Evolutionary conservation across 2,797 vertebrate species (phyloP).

Genomic region (Scomberomorus guttatus): DNA sequence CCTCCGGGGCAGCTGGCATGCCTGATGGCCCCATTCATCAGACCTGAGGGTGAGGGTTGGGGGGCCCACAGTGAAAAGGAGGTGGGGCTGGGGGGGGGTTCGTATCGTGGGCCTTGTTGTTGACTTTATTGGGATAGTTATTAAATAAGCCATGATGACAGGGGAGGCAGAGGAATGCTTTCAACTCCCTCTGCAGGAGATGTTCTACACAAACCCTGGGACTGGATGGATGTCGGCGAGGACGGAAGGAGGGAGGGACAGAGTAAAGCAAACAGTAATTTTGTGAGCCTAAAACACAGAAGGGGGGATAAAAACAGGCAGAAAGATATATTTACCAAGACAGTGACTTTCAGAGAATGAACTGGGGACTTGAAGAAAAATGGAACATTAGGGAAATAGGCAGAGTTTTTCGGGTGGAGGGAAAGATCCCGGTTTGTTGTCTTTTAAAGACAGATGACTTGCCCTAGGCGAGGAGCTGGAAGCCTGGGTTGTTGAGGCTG

Average conservation of each 20-base stretch:
- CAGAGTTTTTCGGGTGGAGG: conserved; percentile 66
- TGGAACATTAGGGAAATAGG: conserved; percentile 61
- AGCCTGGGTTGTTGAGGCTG: conserved; percentile 65
- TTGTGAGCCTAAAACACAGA: conserved; percentile 51
- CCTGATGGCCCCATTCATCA: conserved; percentile 87
- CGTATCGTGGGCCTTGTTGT: conserved; percentile 76
- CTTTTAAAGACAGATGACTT: conserved; percentile 84
- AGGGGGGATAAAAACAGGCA: conserved; percentile 44
- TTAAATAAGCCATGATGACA: conserved; percentile 89
- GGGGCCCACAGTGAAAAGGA: conserved; percentile 42
- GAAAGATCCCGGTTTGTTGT: conserved; percentile 73
- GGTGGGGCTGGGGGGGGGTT: conserved; percentile 26
- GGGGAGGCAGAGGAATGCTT: conserved; percentile 85
- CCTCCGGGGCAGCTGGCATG: conserved; percentile 88
- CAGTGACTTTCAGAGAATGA: conserved; percentile 46
- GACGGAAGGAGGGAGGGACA: conserved; percentile 60
- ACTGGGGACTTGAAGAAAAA: conserved; percentile 49
- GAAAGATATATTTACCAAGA: conserved; percentile 54
- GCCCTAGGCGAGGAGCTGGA: conserved; percentile 75
- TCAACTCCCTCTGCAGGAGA: conserved; percentile 84
- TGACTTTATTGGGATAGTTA: conserved; percentile 90
- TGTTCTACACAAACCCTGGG: conserved; percentile 74
- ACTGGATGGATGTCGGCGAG: conserved; percentile 65
- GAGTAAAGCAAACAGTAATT: conserved; percentile 60
- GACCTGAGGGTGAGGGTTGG: conserved; percentile 61